Conservation (phyloP, 2,888 invertebrate genomes). For the Volucella bombylans region DNA sequence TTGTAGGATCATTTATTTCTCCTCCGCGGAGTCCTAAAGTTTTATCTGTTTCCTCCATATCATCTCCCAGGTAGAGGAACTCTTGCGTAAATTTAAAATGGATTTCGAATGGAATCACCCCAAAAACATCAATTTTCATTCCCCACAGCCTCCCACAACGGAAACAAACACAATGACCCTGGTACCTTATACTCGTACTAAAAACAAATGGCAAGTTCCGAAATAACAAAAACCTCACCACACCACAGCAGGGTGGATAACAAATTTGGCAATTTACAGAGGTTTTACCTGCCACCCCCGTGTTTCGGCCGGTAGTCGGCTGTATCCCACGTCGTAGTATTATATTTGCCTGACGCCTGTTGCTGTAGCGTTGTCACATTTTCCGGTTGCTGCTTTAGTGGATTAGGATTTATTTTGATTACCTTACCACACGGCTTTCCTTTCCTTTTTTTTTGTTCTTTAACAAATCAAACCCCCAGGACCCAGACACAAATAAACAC, state of each 20-base stretch:
- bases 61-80: neutral
- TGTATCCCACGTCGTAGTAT: neutral
- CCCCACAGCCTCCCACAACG: neutral
- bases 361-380: constrained; percentile 68
- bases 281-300: neutral
- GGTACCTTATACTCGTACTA: neutral
- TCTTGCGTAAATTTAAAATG: constrained; percentile 22
- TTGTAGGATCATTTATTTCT: neutral
- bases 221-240: constrained; percentile 38
- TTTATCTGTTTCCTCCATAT: constrained; percentile 22
- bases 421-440: constrained; percentile 34
- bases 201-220: constrained; percentile 53
- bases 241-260: constrained; percentile 18
- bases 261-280: constrained; percentile 65
- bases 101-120: constrained; percentile 39
- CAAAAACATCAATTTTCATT: constrained; percentile 44
- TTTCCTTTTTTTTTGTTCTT: too few species aligned
- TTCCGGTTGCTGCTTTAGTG: constrained; percentile 38
- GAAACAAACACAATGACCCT: constrained; percentile 7
- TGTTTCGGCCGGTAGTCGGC: neutral
- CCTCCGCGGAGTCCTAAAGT: constrained; percentile 13
- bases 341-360: constrained; percentile 51
- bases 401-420: constrained; percentile 64
- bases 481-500: constrained; percentile 25
- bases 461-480: neutral